phyloP scores from a whole-genome alignment of 1,140 invertebrate genomes.

The Phortica variegata region DNA sequence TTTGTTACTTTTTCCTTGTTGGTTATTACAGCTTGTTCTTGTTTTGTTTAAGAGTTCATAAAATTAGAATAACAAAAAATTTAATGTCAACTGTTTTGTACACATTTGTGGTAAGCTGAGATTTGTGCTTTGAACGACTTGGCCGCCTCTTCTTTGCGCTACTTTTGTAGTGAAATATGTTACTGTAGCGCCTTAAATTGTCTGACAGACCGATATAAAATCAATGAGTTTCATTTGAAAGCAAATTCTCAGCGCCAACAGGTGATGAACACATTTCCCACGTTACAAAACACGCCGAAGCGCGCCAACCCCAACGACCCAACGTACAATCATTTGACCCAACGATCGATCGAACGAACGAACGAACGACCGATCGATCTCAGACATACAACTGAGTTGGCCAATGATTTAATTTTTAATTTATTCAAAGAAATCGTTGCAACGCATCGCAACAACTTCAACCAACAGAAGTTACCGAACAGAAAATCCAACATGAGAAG shows the following conservation, averaged over 20 bases:
- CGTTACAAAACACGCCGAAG: constrained; percentile 33
- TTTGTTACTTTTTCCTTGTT: too few species aligned
- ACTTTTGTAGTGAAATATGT: too few species aligned
- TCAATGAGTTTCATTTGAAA: too few species aligned
- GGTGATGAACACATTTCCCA: constrained; percentile 49
- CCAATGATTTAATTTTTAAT: constrained; percentile 45
- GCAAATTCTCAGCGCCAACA: too few species aligned
- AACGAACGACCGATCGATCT: too few species aligned
- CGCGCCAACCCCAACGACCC: too few species aligned
- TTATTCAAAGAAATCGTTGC: constrained; percentile 54
- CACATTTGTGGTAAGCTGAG: constrained; percentile 7
- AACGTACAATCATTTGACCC: too few species aligned
- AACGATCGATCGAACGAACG: too few species aligned
- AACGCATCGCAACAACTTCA: constrained; percentile 26
- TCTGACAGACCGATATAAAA: too few species aligned
- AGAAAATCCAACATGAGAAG: constrained; percentile 20
- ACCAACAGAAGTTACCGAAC: background rate
- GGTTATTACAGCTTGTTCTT: constrained; percentile 19
- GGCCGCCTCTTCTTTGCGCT: too few species aligned
- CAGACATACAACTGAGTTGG: constrained; percentile 9
- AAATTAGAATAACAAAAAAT: constrained; percentile 40
- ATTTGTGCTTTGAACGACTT: too few species aligned
- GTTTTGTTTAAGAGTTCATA: constrained; percentile 33
- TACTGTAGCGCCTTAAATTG: too few species aligned
- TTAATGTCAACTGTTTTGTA: constrained; percentile 22